phyloP scores from a whole-genome alignment of 2,797 vertebrate species.

The Lacerta viridis region DNA sequence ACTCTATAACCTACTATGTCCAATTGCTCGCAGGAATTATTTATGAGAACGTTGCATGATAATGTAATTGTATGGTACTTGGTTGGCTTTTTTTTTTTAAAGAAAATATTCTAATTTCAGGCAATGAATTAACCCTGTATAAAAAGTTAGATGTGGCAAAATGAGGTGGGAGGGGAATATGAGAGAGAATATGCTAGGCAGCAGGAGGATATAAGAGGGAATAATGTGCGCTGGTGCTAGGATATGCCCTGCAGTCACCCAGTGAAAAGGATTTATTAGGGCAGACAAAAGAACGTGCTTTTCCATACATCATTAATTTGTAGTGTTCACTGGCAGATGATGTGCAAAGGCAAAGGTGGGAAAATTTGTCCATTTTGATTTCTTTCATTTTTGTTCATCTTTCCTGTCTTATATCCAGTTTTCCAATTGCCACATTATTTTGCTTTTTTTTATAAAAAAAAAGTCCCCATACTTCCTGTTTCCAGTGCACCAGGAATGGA shows the following conservation, averaged over 20 bases:
- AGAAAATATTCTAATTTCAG: constrained; percentile 17
- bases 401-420: too few species aligned
- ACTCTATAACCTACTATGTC: constrained; percentile 49
- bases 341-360: not conserved
- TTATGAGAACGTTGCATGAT: constrained; percentile 35
- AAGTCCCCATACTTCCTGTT: too few species aligned
- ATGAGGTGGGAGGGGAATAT: not conserved
- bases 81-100: constrained; percentile 6
- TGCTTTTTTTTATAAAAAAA: too few species aligned
- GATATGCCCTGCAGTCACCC: not conserved
- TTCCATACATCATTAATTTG: not conserved
- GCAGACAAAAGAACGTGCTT: not conserved
- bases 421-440: too few species aligned
- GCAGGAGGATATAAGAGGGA: not conserved
- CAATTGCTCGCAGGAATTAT: constrained; percentile 50
- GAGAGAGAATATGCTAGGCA: not conserved
- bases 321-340: not conserved
- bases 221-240: not conserved
- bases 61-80: constrained; percentile 14
- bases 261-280: not conserved
- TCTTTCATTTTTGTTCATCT: too few species aligned
- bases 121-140: constrained; percentile 20
- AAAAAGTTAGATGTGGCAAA: not conserved
- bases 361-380: too few species aligned
- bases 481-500: too few species aligned